Base-by-base conservation (phyloP, 1,140 invertebrate species). In the Scaptomyza graminum region DNA sequence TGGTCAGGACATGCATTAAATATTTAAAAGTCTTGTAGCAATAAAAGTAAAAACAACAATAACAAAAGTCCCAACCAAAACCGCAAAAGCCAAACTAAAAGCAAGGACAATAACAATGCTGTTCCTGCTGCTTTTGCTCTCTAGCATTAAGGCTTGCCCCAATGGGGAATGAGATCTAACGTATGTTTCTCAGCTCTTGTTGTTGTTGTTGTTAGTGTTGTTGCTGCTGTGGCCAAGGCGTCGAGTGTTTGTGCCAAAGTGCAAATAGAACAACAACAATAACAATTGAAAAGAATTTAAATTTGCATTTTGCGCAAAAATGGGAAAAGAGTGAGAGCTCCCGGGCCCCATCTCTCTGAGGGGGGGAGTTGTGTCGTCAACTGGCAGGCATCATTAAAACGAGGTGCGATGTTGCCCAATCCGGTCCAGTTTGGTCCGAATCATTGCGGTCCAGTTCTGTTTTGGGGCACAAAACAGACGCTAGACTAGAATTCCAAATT, bases 241-340 rank as follows among this genome's bases (percentile, higher is more conserved):
- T 82, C 67, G 83, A 76, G 75, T 70, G 67, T 67, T 83, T 88
- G 82, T 84, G 81, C 79, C 83, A 76, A 87, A 88, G 78, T 87
- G 83, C 83, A 87, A 87, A 87, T 87, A 88, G 76, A 89, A 89
- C 83, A 88, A 67, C 75, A 85, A 88, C 84, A 87, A 89, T 87
- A 87, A 87, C 83, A 87, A 89, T 87, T 87, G 84, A 81, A 88
- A 89, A 88, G 83, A 87, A 89, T 87, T 87, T 87, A 87, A 87
- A 87, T 87, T 87, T 87, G 76, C 83, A 87, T 87, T 87, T 87
- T 83, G 76, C 83, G 75, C 82, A 76, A 79, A 88, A 72, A 52
- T 63, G 28, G 28, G 28, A 73, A 63, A 63, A 71, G 75, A 57
- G 55, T 16, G 51, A 44, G 50, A 28, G 28, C 28, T 31, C 5